Evolutionary conservation across 2,113 vertebrate species (phyloP).

Genomic region (Tachuris rubrigastra): DNA sequence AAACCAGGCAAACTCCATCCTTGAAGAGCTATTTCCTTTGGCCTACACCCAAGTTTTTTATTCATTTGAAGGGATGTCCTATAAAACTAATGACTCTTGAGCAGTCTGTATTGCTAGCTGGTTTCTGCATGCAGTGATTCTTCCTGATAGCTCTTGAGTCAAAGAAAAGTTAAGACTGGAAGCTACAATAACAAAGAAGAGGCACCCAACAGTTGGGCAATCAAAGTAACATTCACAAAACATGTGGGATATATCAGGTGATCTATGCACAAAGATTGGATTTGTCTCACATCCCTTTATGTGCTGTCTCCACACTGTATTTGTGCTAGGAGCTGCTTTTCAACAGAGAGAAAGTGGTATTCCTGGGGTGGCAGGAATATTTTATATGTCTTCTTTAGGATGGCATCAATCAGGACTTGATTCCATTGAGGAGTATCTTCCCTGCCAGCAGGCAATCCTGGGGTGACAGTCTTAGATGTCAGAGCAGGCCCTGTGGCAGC

Average conservation of each 20-base stretch:
- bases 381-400: neutral
- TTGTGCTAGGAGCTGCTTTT: neutral
- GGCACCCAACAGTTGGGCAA: neutral
- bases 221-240: constrained; percentile 2
- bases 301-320: neutral
- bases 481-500: neutral
- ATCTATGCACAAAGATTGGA: neutral
- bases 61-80: neutral
- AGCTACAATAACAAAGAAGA: constrained; percentile 9
- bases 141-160: neutral
- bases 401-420: neutral
- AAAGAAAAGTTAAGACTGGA: neutral
- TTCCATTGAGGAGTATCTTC: neutral
- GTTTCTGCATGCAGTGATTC: neutral
- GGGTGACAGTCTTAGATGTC: neutral
- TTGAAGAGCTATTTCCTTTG: neutral
- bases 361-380: neutral
- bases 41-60: neutral
- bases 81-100: neutral
- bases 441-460: neutral
- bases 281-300: neutral
- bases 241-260: neutral
- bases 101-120: neutral
- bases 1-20: neutral
- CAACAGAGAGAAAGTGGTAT: neutral